A percentile compares a stretch with the other conserved stretches of the same genome.
Conservation (phyloP, 2,797 vertebrate species). For the Tiaroga cobitis region DNA sequence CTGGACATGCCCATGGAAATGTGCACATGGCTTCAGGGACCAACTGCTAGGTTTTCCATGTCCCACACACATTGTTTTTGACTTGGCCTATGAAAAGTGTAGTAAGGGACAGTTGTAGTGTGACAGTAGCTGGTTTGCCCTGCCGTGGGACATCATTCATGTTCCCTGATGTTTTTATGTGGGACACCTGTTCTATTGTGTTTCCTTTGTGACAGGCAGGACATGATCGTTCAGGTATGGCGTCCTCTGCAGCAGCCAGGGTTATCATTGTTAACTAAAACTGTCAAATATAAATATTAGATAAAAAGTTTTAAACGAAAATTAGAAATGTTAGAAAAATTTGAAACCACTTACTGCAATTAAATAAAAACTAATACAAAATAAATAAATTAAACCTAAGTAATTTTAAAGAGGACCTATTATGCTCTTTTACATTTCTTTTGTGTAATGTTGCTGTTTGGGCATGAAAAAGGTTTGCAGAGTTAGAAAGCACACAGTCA, state of each 20-base stretch:
- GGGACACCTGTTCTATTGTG: constrained; percentile 12
- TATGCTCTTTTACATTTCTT: background rate
- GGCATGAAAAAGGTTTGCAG: background rate
- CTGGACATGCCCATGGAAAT: constrained; percentile 43
- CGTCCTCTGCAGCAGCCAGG: background rate
- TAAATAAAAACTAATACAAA: background rate
- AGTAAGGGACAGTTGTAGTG: constrained; percentile 1
- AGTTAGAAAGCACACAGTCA: background rate
- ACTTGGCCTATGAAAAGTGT: constrained; percentile 6
- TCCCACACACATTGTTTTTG: background rate
- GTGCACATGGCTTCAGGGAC: constrained; percentile 8
- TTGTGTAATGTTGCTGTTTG: background rate
- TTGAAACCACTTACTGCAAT: background rate
- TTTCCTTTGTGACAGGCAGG: background rate
- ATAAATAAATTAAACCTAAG: background rate
- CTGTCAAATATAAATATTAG: background rate
- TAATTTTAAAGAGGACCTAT: background rate
- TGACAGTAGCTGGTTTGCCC: background rate
- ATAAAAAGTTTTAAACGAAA: background rate
- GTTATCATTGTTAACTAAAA: background rate
- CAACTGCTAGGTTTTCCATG: constrained; percentile 26
- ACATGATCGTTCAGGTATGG: background rate
- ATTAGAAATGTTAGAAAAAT: background rate
- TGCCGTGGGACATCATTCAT: background rate
- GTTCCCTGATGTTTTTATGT: constrained; percentile 9